phyloP scores from a whole-genome alignment of 2,888 invertebrate species.

The Phlogophora meticulosa region DNA sequence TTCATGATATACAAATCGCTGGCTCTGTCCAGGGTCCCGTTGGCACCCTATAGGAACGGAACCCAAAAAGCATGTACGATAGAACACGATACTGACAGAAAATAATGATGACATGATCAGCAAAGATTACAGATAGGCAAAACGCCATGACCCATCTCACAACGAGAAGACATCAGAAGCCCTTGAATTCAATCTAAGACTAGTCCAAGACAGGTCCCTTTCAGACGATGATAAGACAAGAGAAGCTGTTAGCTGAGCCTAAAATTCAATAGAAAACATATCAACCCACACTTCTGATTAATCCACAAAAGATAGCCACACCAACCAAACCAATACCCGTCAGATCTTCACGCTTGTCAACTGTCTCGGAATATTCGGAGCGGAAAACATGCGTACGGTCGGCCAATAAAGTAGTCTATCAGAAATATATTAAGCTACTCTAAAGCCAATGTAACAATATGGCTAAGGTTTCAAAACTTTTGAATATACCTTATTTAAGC shows the following conservation, averaged over 20 bases:
- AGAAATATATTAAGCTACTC: no score
- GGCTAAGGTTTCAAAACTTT: no score
- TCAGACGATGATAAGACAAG: constrained; percentile 29
- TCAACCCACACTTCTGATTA: constrained; percentile 35
- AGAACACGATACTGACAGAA: background rate
- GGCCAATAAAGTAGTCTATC: background rate
- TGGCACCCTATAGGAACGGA: no score
- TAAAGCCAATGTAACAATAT: no score
- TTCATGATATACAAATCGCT: no score
- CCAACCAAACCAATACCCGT: constrained; percentile 66
- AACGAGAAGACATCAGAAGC: constrained; percentile 17
- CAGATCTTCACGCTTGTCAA: constrained; percentile 68
- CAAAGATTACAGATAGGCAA: constrained; percentile 5
- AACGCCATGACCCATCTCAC: constrained; percentile 18
- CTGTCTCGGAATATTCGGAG: constrained; percentile 63
- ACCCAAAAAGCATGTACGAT: no score
- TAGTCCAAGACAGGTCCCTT: constrained; percentile 30
- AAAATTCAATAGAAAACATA: constrained; percentile 12
- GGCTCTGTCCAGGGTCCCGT: no score
- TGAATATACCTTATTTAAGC: no score
- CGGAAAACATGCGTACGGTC: constrained; percentile 51
- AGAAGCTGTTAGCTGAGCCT: background rate
- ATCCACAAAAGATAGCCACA: constrained; percentile 51
- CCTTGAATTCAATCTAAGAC: constrained; percentile 7
- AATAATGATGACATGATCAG: constrained; percentile 3